phyloP scores from a whole-genome alignment of 2,797 vertebrate species.

The Emys orbicularis region DNA sequence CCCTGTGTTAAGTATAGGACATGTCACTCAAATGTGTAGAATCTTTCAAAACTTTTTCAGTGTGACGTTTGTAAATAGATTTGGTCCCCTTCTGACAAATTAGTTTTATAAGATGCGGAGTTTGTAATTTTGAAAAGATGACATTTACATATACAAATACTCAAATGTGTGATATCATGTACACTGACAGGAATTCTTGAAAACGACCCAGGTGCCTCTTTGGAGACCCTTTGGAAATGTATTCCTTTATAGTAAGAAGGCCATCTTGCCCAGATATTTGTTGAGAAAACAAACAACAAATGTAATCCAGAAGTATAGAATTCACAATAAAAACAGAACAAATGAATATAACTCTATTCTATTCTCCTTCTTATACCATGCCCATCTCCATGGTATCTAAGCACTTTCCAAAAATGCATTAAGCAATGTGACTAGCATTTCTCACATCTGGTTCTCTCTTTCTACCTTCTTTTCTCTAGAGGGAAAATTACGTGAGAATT shows the following conservation, averaged over 20 bases:
- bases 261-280: background rate
- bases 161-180: background rate
- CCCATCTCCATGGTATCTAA: background rate
- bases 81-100: background rate
- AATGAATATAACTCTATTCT: background rate
- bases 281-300: background rate
- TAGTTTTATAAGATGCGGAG: background rate
- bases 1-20: background rate
- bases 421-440: background rate
- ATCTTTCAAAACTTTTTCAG: background rate
- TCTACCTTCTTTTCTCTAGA: background rate
- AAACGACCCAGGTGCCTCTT: background rate
- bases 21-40: background rate
- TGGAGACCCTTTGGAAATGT: background rate
- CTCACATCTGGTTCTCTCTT: background rate
- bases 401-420: background rate
- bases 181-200: background rate
- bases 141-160: background rate
- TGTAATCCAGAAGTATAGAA: background rate
- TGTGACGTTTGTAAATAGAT: background rate
- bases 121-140: background rate
- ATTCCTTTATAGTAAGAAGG: background rate
- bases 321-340: background rate
- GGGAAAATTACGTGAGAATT: background rate
- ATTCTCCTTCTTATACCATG: background rate